A percentile compares a stretch with the other conserved stretches of the same genome.
Conservation (phyloP, 2,113 vertebrate genomes). For the Mystacornis crossleyi region DNA sequence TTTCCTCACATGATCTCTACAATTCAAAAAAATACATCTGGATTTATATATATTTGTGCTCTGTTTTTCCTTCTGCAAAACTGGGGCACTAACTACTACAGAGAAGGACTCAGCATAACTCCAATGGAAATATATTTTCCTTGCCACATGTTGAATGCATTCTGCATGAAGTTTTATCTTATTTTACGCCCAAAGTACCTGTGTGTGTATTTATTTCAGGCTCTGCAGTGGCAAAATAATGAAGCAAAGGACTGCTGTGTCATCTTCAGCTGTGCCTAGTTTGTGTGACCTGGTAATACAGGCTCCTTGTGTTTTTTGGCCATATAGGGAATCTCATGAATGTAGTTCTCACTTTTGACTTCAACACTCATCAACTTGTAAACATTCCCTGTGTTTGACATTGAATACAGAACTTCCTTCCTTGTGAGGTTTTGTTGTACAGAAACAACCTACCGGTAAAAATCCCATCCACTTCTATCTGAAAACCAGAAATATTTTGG, state of each 20-base stretch:
- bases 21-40: rapidly evolving
- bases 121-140: background rate
- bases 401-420: background rate
- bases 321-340: background rate
- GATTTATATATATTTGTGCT: background rate
- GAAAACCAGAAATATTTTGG: background rate
- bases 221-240: background rate
- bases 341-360: background rate
- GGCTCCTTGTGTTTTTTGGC: background rate
- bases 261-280: background rate
- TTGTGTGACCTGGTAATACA: background rate
- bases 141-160: background rate
- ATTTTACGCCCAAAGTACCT: background rate
- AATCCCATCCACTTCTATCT: background rate
- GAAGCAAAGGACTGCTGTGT: background rate
- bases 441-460: background rate
- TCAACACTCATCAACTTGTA: background rate
- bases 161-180: background rate
- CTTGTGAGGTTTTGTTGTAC: background rate
- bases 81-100: background rate
- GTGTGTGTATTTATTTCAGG: background rate
- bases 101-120: background rate
- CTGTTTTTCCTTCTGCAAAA: background rate
- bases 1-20: background rate
- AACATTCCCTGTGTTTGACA: background rate